A percentile compares a stretch with the other conserved stretches of the same genome.
Conservation (phyloP, 1,140 invertebrate genomes). For the Saxidomus purpurata region DNA sequence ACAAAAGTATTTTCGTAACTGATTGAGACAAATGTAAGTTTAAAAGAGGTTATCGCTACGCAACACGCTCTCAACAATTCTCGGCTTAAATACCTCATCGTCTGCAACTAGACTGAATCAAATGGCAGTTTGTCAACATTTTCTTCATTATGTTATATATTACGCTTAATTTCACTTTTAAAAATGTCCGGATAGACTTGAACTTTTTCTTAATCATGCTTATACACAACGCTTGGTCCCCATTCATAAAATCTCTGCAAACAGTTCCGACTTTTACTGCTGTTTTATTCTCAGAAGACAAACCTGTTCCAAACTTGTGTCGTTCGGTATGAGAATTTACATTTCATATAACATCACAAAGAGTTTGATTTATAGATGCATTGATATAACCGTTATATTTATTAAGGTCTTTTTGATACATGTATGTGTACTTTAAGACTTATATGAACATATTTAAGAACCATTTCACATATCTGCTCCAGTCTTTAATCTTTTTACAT, state of each 20-base stretch:
- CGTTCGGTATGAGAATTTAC: neutral
- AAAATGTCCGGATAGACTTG: neutral
- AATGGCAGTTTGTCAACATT: neutral
- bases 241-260: neutral
- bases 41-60: neutral
- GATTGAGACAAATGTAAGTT: neutral
- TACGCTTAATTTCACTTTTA: neutral
- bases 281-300: neutral
- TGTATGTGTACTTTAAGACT: too few species aligned
- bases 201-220: neutral
- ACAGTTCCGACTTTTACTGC: slow-evolving; percentile 21
- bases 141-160: neutral
- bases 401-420: too few species aligned
- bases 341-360: neutral
- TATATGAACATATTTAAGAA: too few species aligned
- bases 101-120: too few species aligned
- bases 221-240: neutral
- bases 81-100: too few species aligned
- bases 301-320: neutral
- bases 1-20: neutral
- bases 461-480: too few species aligned
- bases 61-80: neutral
- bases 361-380: too few species aligned
- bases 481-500: too few species aligned
- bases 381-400: too few species aligned